Percentiles rank a stretch among this genome's conserved stretches.
Conservation (phyloP, 92 coral and sea anemone genomes). For the Epizoanthus scotinus region DNA sequence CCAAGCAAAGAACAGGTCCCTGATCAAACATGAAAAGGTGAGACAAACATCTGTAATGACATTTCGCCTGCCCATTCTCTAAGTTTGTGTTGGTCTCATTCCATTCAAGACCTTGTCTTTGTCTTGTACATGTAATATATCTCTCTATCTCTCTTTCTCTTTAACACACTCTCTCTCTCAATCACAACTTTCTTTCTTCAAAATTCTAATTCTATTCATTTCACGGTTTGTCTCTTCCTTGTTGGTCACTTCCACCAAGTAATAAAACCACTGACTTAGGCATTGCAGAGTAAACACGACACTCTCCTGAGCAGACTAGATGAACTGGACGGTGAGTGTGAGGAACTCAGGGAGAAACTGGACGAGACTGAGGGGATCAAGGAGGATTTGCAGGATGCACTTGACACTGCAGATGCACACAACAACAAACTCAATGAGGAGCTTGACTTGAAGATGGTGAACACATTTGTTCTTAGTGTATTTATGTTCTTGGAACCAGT, state of each 20-base stretch:
- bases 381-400: conserved; percentile 84
- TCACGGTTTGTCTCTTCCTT: no score
- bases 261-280: conserved; percentile 44
- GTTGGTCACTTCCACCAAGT: no score
- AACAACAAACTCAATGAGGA: conserved; percentile 63
- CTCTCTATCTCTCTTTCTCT: no score
- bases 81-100: not conserved
- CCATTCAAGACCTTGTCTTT: not conserved
- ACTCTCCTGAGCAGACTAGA: conserved; percentile 86
- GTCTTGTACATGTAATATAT: not conserved
- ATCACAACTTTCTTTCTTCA: not conserved
- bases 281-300: conserved; percentile 91
- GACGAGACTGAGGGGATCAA: conserved; percentile 81
- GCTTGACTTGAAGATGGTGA: conserved; percentile 80
- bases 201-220: no score
- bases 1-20: conserved; percentile 87
- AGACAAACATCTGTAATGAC: not conserved
- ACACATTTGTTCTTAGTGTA: not conserved
- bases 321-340: conserved; percentile 91
- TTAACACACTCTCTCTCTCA: no score
- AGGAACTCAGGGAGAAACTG: conserved; percentile 76
- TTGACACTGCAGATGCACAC: conserved; percentile 50
- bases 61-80: not conserved
- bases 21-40: conserved; percentile 90
- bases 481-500: no score